Conservation (phyloP, 2,113 vertebrate species). For the Dipodomys merriami region DNA sequence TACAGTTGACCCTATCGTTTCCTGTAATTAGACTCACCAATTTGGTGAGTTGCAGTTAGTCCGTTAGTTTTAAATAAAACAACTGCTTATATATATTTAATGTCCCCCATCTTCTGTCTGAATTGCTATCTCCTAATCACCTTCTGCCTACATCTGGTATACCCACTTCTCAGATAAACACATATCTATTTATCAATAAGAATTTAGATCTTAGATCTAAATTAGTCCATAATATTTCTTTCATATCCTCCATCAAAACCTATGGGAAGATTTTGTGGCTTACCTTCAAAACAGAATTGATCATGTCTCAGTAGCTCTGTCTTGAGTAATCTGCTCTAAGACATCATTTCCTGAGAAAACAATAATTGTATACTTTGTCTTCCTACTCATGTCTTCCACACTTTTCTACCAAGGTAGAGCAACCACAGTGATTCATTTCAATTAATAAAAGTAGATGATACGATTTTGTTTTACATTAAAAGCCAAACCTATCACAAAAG, state of each 20-base stretch:
- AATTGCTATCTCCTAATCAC: not conserved
- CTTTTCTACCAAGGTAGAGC: not conserved
- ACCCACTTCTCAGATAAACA: not conserved
- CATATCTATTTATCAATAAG: not conserved
- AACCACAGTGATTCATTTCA: not conserved
- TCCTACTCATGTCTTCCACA: not conserved
- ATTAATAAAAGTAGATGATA: not conserved
- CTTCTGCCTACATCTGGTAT: not conserved
- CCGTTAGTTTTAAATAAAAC: slow-evolving; percentile 14
- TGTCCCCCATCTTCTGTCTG: not conserved
- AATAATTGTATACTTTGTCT: not conserved
- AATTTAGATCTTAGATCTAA: no score
- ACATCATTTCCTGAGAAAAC: not conserved
- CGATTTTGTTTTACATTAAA: not conserved
- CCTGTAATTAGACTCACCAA: slow-evolving; percentile 16
- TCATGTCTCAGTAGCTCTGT: not conserved
- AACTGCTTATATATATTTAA: not conserved
- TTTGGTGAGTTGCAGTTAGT: not conserved
- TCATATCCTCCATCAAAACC: no score
- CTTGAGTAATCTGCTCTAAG: not conserved
- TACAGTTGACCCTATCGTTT: not conserved
- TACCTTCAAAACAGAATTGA: not conserved
- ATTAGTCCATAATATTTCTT: no score
- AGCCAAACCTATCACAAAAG: no score
- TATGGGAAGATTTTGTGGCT: no score